Conservation (phyloP, 1,140 invertebrate genomes). For the Bombus waltoni region DNA sequence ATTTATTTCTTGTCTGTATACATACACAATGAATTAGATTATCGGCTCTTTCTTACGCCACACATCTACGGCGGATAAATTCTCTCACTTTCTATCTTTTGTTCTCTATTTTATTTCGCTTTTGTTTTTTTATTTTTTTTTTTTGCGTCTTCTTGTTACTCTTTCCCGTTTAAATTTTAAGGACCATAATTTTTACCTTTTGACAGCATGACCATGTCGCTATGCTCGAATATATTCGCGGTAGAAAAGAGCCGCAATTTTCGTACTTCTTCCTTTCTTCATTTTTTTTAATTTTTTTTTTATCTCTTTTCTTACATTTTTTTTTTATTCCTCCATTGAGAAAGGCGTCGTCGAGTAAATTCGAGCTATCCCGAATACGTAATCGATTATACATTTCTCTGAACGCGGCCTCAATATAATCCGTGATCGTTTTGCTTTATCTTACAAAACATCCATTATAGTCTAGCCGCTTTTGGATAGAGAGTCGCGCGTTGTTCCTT, state of each 20-base stretch:
- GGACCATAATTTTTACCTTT: slow-evolving; percentile 41
- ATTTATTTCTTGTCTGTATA: slow-evolving; percentile 81
- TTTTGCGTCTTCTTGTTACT: slow-evolving; percentile 25
- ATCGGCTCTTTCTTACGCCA: slow-evolving; percentile 72
- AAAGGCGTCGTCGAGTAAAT: slow-evolving; percentile 57
- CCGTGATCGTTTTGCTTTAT: slow-evolving; percentile 69
- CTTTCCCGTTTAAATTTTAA: slow-evolving; percentile 1
- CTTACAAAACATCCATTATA: slow-evolving; percentile 82
- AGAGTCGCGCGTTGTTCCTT: slow-evolving; percentile 56
- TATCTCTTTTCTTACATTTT: slow-evolving; percentile 38
- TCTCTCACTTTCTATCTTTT: slow-evolving; percentile 68
- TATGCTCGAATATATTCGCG: slow-evolving; percentile 52
- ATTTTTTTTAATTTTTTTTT: slow-evolving; percentile 64
- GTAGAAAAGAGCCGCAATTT: slow-evolving; percentile 64
- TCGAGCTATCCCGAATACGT: slow-evolving; percentile 45
- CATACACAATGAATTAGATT: slow-evolving; percentile 82
- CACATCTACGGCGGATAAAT: slow-evolving; percentile 62
- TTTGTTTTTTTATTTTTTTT: slow-evolving; percentile 18
- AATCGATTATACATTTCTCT: slow-evolving; percentile 61
- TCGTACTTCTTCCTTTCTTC: slow-evolving; percentile 56
- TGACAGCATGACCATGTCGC: slow-evolving; percentile 40
- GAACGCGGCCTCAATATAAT: slow-evolving; percentile 56
- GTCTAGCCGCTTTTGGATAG: slow-evolving; percentile 73
- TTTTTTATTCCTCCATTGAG: slow-evolving; percentile 41
- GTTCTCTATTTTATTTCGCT: slow-evolving; percentile 59